phyloP scores from a whole-genome alignment of 2,888 invertebrate genomes.

The Drosophila formosana region DNA sequence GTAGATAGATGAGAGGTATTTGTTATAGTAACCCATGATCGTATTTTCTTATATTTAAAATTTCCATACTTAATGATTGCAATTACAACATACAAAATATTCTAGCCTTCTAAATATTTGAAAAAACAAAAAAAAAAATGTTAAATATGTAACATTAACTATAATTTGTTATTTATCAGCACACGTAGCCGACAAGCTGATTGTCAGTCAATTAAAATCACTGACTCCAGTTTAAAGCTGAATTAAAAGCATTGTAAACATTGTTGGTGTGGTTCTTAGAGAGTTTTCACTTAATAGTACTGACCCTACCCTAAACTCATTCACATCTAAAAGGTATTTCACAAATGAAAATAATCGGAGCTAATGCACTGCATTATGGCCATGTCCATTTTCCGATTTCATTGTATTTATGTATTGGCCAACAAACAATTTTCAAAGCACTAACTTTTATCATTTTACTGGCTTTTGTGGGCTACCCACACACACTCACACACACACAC shows the following conservation, averaged over 20 bases:
- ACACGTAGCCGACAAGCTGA: neutral
- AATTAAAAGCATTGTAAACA: slow-evolving; percentile 1
- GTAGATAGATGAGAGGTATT: too few species aligned
- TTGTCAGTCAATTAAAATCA: neutral
- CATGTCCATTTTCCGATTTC: slow-evolving; percentile 20
- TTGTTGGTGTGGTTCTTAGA: neutral
- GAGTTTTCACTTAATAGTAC: neutral
- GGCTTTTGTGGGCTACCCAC: slow-evolving; percentile 13
- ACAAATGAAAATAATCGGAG: slow-evolving; percentile 4
- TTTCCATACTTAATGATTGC: too few species aligned
- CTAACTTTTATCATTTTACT: slow-evolving; percentile 62
- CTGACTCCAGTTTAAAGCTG: neutral
- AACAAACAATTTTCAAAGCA: slow-evolving; percentile 26
- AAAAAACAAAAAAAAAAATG: too few species aligned
- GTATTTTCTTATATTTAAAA: too few species aligned
- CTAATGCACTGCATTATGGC: neutral
- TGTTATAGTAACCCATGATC: too few species aligned
- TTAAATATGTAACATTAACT: too few species aligned
- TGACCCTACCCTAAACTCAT: neutral
- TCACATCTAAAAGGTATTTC: neutral
- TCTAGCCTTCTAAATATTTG: too few species aligned
- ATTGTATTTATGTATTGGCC: slow-evolving; percentile 17
- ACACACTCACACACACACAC: slow-evolving; percentile 22
- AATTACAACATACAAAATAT: too few species aligned
- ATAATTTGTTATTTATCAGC: neutral